Evolutionary conservation across 2,113 vertebrate species (phyloP).

Genomic region (Cettia cetti): DNA sequence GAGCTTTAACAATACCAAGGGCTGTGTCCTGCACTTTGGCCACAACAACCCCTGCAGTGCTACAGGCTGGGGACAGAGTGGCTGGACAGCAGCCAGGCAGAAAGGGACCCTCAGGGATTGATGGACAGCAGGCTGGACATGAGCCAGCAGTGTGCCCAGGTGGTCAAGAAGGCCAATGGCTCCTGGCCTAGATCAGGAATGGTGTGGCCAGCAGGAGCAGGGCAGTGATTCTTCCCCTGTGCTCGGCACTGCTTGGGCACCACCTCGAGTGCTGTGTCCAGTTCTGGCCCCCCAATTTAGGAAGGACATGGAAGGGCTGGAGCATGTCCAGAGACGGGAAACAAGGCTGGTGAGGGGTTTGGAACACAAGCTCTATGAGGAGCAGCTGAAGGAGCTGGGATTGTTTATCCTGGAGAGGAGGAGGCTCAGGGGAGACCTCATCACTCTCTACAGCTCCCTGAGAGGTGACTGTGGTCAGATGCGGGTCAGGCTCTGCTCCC

Average conservation of each 20-base stretch:
- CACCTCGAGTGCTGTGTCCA: too few relatives aligned
- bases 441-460: background rate
- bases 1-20: background rate
- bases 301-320: too few relatives aligned
- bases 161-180: background rate
- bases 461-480: rapidly evolving
- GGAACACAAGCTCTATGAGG: too few relatives aligned
- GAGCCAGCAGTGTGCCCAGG: background rate
- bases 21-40: background rate
- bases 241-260: too few relatives aligned
- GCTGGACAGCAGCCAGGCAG: rapidly evolving
- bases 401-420: background rate
- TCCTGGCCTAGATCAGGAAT: background rate
- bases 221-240: too few relatives aligned
- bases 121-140: background rate
- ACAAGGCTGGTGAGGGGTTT: too few relatives aligned
- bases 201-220: background rate
- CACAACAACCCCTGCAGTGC: background rate
- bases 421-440: background rate
- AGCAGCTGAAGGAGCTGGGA: background rate
- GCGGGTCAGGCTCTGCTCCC: background rate
- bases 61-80: background rate
- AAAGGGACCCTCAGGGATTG: background rate
- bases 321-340: too few relatives aligned
- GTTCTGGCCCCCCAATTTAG: too few relatives aligned